Evolutionary conservation across 2,888 invertebrate genomes (phyloP), one percentile per base, ranked within the genome.

Genomic region (Noctua pronuba): DNA sequence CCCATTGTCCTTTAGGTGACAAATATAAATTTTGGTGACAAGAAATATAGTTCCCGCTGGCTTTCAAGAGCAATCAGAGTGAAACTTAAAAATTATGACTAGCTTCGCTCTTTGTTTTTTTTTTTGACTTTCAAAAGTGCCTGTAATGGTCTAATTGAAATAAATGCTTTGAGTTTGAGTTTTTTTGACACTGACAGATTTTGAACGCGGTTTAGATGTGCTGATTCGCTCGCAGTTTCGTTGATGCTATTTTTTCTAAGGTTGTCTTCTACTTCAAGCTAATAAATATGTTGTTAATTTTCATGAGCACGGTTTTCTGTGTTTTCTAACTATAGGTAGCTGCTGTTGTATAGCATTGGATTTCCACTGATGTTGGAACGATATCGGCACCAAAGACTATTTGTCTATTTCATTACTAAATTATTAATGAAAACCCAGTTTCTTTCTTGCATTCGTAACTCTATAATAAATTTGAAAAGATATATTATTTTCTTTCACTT

Each of bases 341-440:
- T 55, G 11, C 11, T 55, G n/a, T 55, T 44, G 16, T 7, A 41
- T 5, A 24, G 24, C 11, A 11, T 28, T 28, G 16, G 13, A 28
- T 58, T 58, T 8, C 18, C 18, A 60, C 4, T 21, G 10, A 3
- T 31, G 18, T 31, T 31, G 21, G 10, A 64, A 28, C 1, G 11
- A 13, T 24, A 52, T 52, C 18, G 44, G 44, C 35, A 80, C 21
- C 52, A 28, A 80, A 64, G 24, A 28, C 3, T 49, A 44, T 52
- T 52, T 13, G 24, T n/a, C 3, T 49, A 44, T 52, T 52, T 13
- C 4, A 18, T 13, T 1, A 21, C 24, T 52, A 28, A 35, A 18
- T 60, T 21, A 60, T 38, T 13, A 28, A 68, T 18, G 0, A 77
- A 49, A 28, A 16, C 28, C n/a, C 28, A 35, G 55, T 28, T 67